A percentile compares a stretch with the other conserved stretches of the same genome.
Evolutionary conservation across 1,140 invertebrate species (phyloP).

Genomic region (Anthonomus grandis): DNA sequence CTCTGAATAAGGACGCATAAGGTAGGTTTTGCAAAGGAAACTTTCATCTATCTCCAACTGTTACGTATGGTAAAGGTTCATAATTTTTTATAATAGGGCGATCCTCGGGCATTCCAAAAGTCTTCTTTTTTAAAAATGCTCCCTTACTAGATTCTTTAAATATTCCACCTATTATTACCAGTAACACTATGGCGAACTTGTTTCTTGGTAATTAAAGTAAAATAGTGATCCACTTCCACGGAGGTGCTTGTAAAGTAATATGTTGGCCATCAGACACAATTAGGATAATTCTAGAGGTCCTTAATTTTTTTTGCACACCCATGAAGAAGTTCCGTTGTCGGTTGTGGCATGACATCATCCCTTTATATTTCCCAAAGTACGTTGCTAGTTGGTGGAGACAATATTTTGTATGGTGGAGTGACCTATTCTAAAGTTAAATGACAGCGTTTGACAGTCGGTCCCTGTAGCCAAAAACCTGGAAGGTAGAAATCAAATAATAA

Average conservation of each 20-base stretch:
- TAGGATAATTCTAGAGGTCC: slow-evolving; percentile 18
- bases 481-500: slow-evolving; percentile 14
- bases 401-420: slow-evolving; percentile 17
- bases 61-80: slow-evolving; percentile 19
- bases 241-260: slow-evolving; percentile 11
- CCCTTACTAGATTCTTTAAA: slow-evolving; percentile 15
- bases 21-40: slow-evolving; percentile 7
- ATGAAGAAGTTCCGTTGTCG: slow-evolving; percentile 17
- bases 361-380: slow-evolving; percentile 13
- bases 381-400: slow-evolving; percentile 17
- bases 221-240: slow-evolving; percentile 8
- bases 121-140: slow-evolving; percentile 20
- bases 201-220: slow-evolving; percentile 19
- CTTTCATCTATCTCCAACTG: too few species aligned
- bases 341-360: slow-evolving; percentile 14
- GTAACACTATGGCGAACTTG: slow-evolving; percentile 12
- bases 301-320: slow-evolving; percentile 17
- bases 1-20: slow-evolving; percentile 10
- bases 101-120: slow-evolving; percentile 20
- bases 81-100: slow-evolving; percentile 14
- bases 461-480: slow-evolving; percentile 21
- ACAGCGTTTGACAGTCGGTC: slow-evolving; percentile 11
- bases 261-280: slow-evolving; percentile 18
- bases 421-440: slow-evolving; percentile 19
- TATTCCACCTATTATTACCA: slow-evolving; percentile 10